A percentile compares a stretch with the other conserved stretches of the same genome.
These are phyloP conservation scores for Odontomyia ornata DNA, from an alignment of 2,888 invertebrate species.

Conservation along the genomic window DNA sequence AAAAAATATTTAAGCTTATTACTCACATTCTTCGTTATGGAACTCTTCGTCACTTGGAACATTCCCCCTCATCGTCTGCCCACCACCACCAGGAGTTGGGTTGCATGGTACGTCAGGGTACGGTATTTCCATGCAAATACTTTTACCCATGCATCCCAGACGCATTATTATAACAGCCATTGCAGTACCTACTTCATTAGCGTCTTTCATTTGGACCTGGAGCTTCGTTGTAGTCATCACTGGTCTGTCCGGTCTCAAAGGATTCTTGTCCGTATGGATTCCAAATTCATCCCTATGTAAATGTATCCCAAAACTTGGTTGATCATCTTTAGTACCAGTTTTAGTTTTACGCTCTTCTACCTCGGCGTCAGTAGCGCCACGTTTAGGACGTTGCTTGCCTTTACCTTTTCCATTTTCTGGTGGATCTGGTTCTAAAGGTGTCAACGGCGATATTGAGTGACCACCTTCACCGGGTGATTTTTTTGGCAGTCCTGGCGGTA, in stretches of 20 bases:
- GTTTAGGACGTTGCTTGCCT: background rate
- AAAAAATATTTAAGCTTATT: no score
- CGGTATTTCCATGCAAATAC: slow-evolving; percentile 43
- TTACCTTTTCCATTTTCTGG: background rate
- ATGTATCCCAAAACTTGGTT: background rate
- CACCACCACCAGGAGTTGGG: no score
- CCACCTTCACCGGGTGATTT: background rate
- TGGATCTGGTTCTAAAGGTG: background rate
- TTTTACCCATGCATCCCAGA: slow-evolving; percentile 60
- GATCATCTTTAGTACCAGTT: background rate
- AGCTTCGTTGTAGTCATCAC: slow-evolving; percentile 57
- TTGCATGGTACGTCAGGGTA: background rate
- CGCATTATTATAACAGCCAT: slow-evolving; percentile 60
- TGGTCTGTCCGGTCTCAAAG: background rate
- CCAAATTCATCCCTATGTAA: background rate
- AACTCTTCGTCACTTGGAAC: no score
- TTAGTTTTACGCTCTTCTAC: background rate
- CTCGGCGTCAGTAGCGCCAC: background rate
- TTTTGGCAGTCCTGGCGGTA: background rate
- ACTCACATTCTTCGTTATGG: no score
- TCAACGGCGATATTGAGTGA: background rate
- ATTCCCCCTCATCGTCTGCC: no score
- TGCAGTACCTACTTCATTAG: slow-evolving; percentile 58
- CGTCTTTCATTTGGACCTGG: slow-evolving; percentile 58
- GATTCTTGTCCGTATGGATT: background rate